Conservation (phyloP, 2,113 vertebrate species). For the Regulus satrapa region DNA sequence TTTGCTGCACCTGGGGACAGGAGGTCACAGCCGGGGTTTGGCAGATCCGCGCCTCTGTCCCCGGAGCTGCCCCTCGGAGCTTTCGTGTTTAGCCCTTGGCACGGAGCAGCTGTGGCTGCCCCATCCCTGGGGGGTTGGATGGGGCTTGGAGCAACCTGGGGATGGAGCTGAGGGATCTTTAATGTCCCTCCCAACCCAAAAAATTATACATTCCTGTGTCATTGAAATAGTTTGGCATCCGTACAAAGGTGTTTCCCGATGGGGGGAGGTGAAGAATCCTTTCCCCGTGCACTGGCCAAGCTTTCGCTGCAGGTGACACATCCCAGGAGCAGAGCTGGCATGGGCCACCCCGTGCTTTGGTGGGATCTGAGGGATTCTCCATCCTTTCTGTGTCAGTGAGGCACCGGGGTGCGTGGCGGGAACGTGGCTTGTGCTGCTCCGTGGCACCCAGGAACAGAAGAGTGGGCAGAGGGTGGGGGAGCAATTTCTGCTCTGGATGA, state of each 20-base stretch:
- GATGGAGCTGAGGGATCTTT: too few species aligned
- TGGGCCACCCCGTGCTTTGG: rapidly evolving
- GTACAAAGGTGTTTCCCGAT: rapidly evolving
- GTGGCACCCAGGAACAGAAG: rapidly evolving
- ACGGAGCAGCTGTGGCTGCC: neutral
- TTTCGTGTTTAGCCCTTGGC: rapidly evolving
- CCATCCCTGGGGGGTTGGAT: neutral
- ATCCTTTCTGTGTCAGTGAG: rapidly evolving
- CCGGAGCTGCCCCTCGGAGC: rapidly evolving
- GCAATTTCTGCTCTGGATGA: rapidly evolving
- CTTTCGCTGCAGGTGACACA: neutral
- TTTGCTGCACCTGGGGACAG: neutral
- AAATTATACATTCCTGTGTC: too few species aligned
- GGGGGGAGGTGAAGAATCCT: neutral
- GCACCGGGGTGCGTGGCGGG: neutral
- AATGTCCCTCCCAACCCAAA: neutral
- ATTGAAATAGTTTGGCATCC: rapidly evolving
- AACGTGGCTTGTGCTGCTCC: rapidly evolving
- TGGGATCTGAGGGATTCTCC: neutral
- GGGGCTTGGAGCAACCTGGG: neutral
- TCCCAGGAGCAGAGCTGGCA: neutral
- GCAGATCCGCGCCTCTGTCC: rapidly evolving
- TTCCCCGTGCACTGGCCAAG: rapidly evolving
- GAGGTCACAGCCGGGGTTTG: neutral
- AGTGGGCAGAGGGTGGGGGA: neutral